Conservation (phyloP, 2,888 invertebrate genomes). For the Oligia strigilis region DNA sequence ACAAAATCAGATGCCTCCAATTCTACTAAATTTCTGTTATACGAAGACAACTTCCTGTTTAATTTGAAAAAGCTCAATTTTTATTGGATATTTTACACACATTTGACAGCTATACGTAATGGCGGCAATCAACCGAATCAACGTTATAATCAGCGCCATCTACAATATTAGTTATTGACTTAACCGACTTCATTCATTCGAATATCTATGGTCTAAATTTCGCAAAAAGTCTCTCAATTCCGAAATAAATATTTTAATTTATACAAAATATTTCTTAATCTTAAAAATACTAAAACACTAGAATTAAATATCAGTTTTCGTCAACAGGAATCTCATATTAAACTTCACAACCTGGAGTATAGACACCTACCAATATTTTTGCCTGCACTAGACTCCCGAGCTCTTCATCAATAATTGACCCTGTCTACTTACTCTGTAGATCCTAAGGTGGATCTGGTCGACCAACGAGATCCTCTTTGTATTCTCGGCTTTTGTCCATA, state of each 20-base stretch:
- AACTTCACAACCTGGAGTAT: neutral
- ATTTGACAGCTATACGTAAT: conserved; percentile 86
- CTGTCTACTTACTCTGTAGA: neutral
- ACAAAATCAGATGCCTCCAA: conserved; percentile 77
- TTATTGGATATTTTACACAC: conserved; percentile 83
- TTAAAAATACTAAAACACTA: neutral
- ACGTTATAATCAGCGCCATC: conserved; percentile 69
- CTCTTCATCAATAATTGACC: neutral
- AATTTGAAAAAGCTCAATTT: conserved; percentile 89
- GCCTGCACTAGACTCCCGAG: neutral
- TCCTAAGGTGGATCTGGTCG: no score
- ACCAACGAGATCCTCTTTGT: neutral
- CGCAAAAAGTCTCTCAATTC: neutral
- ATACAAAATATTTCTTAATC: neutral
- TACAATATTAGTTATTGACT: conserved; percentile 34
- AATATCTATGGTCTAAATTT: conserved; percentile 45
- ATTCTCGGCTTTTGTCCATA: neutral
- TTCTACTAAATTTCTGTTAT: conserved; percentile 85
- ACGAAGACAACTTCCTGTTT: conserved; percentile 84
- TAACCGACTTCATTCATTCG: conserved; percentile 8
- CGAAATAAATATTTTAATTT: neutral
- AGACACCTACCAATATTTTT: neutral
- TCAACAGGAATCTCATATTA: neutral
- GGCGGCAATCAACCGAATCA: conserved; percentile 77
- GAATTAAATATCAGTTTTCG: neutral